These are phyloP conservation scores for Conomelus anceps DNA, from an alignment of 2,888 invertebrate species.

Conservation along the genomic window DNA sequence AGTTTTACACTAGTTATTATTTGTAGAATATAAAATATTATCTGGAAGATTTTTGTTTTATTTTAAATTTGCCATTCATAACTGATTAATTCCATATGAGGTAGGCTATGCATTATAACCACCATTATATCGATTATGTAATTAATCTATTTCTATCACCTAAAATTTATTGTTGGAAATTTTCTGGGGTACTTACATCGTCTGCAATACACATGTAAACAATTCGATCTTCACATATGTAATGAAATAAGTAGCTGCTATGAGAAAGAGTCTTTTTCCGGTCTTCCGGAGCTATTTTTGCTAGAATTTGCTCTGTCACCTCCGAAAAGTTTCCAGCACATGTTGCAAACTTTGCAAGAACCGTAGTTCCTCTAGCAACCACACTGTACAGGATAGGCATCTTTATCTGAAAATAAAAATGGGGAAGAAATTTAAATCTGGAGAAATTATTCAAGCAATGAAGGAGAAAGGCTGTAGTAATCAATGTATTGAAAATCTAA, in stretches of 20 bases:
- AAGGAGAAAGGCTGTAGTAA: neutral
- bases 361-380: slow-evolving; percentile 74
- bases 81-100: no score
- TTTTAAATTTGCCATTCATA: neutral
- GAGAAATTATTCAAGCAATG: neutral
- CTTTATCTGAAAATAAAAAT: slow-evolving; percentile 37
- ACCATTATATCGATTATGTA: no score
- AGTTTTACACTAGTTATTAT: no score
- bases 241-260: slow-evolving; percentile 88
- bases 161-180: no score
- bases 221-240: slow-evolving; percentile 76
- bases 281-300: slow-evolving; percentile 81
- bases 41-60: neutral
- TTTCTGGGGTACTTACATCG: slow-evolving; percentile 59
- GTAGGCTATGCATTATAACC: no score
- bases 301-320: slow-evolving; percentile 84
- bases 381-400: slow-evolving; percentile 93
- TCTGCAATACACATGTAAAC: slow-evolving; percentile 94
- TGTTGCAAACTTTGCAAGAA: slow-evolving; percentile 84
- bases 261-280: slow-evolving; percentile 90
- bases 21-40: no score
- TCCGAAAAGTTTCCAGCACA: slow-evolving; percentile 93
- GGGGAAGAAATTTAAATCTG: neutral
- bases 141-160: no score
- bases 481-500: neutral